A percentile compares a stretch with the other conserved stretches of the same genome.
These are phyloP conservation scores for Cyclina sinensis DNA, from an alignment of 1,140 invertebrate genomes.

Conservation along the genomic window DNA sequence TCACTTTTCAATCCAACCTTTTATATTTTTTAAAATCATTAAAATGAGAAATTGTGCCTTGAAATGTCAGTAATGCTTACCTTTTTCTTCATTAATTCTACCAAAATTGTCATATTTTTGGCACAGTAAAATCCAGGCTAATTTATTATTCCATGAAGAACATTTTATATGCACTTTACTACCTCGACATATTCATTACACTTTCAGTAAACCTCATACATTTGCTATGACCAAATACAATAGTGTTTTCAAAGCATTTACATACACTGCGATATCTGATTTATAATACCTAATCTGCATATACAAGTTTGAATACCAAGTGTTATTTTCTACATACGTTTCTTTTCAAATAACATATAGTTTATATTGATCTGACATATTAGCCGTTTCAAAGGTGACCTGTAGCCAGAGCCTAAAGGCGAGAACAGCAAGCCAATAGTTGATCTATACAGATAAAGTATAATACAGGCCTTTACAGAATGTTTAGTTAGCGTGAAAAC, in stretches of 20 bases:
- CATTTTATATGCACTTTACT: neutral
- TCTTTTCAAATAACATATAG: slow-evolving; percentile 28
- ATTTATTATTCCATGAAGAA: neutral
- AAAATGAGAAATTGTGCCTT: too few species aligned
- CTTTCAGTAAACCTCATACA: neutral
- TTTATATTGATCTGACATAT: slow-evolving; percentile 39
- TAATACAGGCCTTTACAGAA: neutral
- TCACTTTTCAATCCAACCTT: too few species aligned
- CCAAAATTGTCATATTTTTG: slow-evolving; percentile 26
- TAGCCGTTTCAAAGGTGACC: slow-evolving; percentile 36
- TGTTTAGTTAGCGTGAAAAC: slow-evolving; percentile 42
- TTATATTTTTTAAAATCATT: too few species aligned
- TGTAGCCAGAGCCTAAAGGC: neutral
- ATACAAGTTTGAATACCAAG: slow-evolving; percentile 7
- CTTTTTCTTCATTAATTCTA: slow-evolving; percentile 38
- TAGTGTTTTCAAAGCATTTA: neutral
- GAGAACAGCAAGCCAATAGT: slow-evolving; percentile 1
- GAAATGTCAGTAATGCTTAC: neutral
- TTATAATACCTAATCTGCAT: slow-evolving; percentile 1
- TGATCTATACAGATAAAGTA: slow-evolving; percentile 8
- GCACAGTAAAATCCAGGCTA: neutral
- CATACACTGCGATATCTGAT: neutral
- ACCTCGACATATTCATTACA: neutral
- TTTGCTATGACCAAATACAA: slow-evolving; percentile 7
- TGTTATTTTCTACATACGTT: slow-evolving; percentile 1